Conservation (phyloP, 2,888 invertebrate genomes). For the Branchellion lobata region DNA sequence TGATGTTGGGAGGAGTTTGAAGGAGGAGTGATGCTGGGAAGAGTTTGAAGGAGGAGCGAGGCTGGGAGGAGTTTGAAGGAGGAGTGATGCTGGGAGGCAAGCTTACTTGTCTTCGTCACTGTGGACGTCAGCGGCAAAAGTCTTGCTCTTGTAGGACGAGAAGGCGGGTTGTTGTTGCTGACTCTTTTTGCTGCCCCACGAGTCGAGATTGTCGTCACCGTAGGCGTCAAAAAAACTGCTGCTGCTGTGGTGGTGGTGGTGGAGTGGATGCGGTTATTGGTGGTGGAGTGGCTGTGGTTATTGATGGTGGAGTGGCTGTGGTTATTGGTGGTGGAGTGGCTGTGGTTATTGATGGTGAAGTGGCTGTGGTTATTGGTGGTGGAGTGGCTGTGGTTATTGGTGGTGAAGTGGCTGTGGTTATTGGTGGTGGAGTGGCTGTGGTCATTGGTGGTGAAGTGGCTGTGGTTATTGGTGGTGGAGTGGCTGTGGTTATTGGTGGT, state of each 20-base stretch:
- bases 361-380: background rate
- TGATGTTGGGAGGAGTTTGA: too few species aligned
- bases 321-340: background rate
- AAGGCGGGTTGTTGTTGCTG: background rate
- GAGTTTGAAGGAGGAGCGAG: too few species aligned
- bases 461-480: background rate
- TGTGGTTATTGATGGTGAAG: background rate
- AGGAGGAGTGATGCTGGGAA: too few species aligned
- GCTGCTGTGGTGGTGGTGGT: conserved; percentile 11
- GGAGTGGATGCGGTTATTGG: background rate
- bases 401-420: background rate
- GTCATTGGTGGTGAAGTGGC: conserved; percentile 4
- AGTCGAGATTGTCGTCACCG: conserved; percentile 5
- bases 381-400: background rate
- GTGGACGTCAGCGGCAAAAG: background rate
- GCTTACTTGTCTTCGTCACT: background rate
- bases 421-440: background rate
- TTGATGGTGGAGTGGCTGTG: background rate
- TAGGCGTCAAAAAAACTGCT: conserved; percentile 32
- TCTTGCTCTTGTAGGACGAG: background rate
- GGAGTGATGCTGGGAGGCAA: too few species aligned
- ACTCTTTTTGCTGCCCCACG: conserved; percentile 4
- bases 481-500: background rate
- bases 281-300: background rate
- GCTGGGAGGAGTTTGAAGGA: too few species aligned